These are phyloP conservation scores for Acrossocheilus fasciatus DNA, from an alignment of 2,797 vertebrate species.

Conservation along the genomic window DNA sequence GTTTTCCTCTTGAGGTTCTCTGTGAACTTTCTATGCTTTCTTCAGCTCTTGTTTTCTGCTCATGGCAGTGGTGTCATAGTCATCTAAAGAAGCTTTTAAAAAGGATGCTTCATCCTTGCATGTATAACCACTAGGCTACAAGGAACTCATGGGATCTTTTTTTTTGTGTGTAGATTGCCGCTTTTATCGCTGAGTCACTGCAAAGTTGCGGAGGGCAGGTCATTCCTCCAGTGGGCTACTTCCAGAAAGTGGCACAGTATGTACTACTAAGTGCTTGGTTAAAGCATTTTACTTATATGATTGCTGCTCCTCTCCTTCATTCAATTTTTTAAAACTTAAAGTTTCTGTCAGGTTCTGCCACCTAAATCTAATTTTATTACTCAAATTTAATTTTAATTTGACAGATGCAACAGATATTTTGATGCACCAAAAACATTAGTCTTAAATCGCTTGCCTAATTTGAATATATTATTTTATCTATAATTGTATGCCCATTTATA, in stretches of 20 bases:
- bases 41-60: background rate
- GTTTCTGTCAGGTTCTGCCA: background rate
- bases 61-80: constrained; percentile 1
- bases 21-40: background rate
- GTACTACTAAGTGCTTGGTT: constrained; percentile 71
- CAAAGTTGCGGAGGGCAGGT: constrained; percentile 99
- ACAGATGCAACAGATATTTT: background rate
- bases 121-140: background rate
- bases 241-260: constrained; percentile 97
- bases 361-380: background rate
- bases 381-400: background rate
- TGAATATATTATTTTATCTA: background rate
- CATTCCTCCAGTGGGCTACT: constrained; percentile 94
- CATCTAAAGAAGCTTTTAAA: constrained; percentile 3
- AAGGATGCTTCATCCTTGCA: background rate
- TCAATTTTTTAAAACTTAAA: background rate
- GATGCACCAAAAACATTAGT: background rate
- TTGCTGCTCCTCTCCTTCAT: background rate
- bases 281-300: background rate
- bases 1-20: background rate
- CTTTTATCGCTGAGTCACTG: constrained; percentile 97
- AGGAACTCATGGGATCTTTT: constrained; percentile 72
- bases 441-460: background rate
- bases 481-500: background rate
- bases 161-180: constrained; percentile 92